Evolutionary conservation across 1,140 invertebrate species (phyloP), one percentile per base, ranked within the genome.

Genomic region (Gyrodactylus bullatarudis): DNA sequence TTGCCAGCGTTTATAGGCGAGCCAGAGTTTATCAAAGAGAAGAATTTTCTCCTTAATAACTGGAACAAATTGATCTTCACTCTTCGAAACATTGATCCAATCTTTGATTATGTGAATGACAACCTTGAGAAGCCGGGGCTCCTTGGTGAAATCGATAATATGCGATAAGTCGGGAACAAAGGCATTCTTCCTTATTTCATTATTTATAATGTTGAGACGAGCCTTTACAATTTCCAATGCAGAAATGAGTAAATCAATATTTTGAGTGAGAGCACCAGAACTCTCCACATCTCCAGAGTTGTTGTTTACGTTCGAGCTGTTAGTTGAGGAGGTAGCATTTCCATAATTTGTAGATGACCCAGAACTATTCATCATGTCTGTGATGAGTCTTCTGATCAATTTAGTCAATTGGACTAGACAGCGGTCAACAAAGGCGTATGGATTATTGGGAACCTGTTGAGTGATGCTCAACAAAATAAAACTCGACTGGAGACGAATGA

Each of bases 381-480:
- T 23, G 1, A 71, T 24, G 21, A 71, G 24, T 25, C 24, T 24
- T 20, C 24, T n/a, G 70, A 24, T 24, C 23, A 71, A 20, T 23
- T 71, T 71, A 1, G 24, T 24, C 26, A 71, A 26, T 20, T 71
- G 70, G 21, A 71, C 24, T 24, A 71, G 24, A 25, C 70, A 71
- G 21, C 70, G 21, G 24, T 71, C 70, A 25, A 71, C 70, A 71
- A 71, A 71, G 2, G 70, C 70, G 24, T 71, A 71, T 71, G 23
- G 8, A 25, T 26, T 71, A 20, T 71, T 21, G 1, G 21, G 21
- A 26, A 25, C 70, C 23, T 71, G 70, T 71, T 71, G 70, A 1
- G 70, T 71, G 21, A 71, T 71, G 23, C 24, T 71, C 21, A 71
- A 23, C n/a, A 71, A 26, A 26, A 23, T 23, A 1, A 71, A 24